These are phyloP conservation scores for Phrynosoma blainvillii DNA, from an alignment of 2,113 vertebrate genomes.

Conservation along the genomic window DNA sequence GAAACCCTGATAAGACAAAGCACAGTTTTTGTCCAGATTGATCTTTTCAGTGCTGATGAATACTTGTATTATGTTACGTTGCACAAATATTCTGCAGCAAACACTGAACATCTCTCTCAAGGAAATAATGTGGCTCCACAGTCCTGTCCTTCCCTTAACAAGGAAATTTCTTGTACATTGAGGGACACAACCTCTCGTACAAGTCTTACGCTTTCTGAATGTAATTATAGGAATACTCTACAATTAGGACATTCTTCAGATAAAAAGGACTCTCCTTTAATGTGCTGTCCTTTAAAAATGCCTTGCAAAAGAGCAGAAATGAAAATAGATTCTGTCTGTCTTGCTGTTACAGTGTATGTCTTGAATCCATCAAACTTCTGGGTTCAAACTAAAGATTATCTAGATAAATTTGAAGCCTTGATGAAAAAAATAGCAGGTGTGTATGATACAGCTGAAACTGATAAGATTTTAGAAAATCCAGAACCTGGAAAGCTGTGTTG, in stretches of 20 bases:
- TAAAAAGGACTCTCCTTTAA: slow-evolving; percentile 10
- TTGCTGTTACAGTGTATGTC: slow-evolving; percentile 80
- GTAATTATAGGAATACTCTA: slow-evolving; percentile 28
- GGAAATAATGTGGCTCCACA: slow-evolving; percentile 19
- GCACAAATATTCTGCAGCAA: slow-evolving; percentile 41
- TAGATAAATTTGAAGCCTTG: slow-evolving; percentile 82
- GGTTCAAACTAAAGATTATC: slow-evolving; percentile 79
- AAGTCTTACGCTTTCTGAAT: not conserved
- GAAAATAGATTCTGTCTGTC: slow-evolving; percentile 68
- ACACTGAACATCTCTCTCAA: slow-evolving; percentile 30
- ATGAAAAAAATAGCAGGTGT: slow-evolving; percentile 76
- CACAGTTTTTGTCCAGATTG: slow-evolving; percentile 73
- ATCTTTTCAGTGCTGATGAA: slow-evolving; percentile 69
- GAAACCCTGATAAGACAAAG: slow-evolving; percentile 78
- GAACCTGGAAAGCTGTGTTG: slow-evolving; percentile 85
- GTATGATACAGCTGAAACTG: slow-evolving; percentile 74
- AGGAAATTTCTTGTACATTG: not conserved
- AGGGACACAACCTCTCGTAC: not conserved
- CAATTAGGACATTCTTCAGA: not conserved
- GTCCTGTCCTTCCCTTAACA: not conserved
- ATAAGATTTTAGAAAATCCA: slow-evolving; percentile 82
- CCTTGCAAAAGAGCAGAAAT: slow-evolving; percentile 72
- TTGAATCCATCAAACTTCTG: slow-evolving; percentile 88
- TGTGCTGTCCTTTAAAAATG: slow-evolving; percentile 30
- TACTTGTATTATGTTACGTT: slow-evolving; percentile 81